Percentiles rank a stretch among this genome's conserved stretches.
These are phyloP conservation scores for Tetramorium alpestre DNA, from an alignment of 1,140 invertebrate genomes.

Conservation along the genomic window DNA sequence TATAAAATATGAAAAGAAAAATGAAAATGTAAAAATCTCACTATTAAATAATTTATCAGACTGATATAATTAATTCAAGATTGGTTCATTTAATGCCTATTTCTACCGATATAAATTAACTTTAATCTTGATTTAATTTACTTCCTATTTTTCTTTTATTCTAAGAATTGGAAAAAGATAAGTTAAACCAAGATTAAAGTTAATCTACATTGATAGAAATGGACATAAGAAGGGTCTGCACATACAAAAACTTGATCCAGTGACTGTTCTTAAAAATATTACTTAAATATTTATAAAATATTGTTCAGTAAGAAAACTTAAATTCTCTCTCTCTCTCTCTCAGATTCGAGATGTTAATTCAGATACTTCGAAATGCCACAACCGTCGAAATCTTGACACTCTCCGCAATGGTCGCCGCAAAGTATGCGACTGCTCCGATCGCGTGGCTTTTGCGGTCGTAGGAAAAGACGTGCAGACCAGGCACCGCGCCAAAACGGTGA, in stretches of 20 bases:
- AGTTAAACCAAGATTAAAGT: too few species aligned
- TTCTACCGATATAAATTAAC: too few species aligned
- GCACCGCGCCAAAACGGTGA: constrained; percentile 64
- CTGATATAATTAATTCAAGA: not conserved
- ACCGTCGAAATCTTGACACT: not conserved
- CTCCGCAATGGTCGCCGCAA: constrained; percentile 20
- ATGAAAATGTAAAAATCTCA: not conserved
- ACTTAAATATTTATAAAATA: not conserved
- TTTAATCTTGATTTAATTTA: too few species aligned
- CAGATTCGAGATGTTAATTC: not conserved
- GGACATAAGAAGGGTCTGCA: not conserved
- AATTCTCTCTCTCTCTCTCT: not conserved
- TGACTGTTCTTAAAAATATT: not conserved
- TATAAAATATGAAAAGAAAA: not conserved
- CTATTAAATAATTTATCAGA: not conserved
- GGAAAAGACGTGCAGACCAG: constrained; percentile 54
- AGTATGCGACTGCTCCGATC: constrained; percentile 42
- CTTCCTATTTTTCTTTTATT: too few species aligned
- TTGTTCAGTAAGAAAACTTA: not conserved
- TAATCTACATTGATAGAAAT: too few species aligned
- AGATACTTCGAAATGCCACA: not conserved
- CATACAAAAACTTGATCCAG: not conserved
- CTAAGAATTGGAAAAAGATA: too few species aligned
- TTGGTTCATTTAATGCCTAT: not conserved
- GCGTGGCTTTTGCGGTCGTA: constrained; percentile 51